Conservation (phyloP, 2,113 vertebrate genomes). For the Solea solea region DNA sequence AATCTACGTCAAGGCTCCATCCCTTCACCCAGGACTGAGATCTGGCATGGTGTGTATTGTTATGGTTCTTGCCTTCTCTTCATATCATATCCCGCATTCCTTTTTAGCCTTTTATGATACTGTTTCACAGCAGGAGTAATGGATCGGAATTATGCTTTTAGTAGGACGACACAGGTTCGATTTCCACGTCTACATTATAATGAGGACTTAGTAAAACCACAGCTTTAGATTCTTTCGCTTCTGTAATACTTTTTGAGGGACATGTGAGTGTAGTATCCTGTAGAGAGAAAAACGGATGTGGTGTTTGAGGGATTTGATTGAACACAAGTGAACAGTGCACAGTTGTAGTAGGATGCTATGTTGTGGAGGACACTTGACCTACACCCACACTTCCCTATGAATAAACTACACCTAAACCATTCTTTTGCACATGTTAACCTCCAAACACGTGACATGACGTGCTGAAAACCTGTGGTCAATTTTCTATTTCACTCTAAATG, state of each 20-base stretch:
- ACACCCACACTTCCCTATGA: background rate
- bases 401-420: background rate
- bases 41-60: conserved; percentile 12
- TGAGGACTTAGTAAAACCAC: background rate
- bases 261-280: background rate
- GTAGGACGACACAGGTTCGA: conserved; percentile 2
- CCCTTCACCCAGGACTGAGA: conserved; percentile 3
- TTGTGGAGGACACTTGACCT: background rate
- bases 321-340: background rate
- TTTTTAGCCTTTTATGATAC: conserved; percentile 15
- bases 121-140: conserved; percentile 35
- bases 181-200: background rate
- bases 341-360: background rate
- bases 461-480: too few species aligned
- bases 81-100: background rate
- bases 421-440: background rate
- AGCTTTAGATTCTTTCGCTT: background rate
- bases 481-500: too few species aligned
- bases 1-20: too few species aligned
- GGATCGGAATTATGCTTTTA: conserved; percentile 6
- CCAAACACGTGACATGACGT: too few species aligned
- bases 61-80: conserved; percentile 24
- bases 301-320: background rate
- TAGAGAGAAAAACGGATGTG: background rate
- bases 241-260: background rate